Percentiles rank a stretch among this genome's conserved stretches.
These are phyloP conservation scores for Hexactinellida sp. DNA, from an alignment of 37 sponge, comb jelly and placozoan genomes.

Conservation along the genomic window DNA sequence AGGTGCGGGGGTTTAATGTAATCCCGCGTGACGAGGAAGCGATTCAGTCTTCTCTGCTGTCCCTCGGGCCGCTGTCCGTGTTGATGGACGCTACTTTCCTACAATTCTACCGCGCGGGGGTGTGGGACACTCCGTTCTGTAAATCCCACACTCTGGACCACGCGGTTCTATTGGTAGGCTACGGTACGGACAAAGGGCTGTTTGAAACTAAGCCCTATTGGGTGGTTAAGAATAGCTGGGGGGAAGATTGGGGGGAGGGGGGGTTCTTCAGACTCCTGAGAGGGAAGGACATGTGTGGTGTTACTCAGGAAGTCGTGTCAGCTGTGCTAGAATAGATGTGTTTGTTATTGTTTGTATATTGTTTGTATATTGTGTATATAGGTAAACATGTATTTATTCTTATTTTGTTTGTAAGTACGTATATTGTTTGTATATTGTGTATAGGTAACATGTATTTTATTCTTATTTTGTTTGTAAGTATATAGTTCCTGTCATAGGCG, in stretches of 20 bases:
- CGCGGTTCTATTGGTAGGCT: slow-evolving; percentile 71
- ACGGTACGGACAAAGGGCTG: slow-evolving; percentile 47
- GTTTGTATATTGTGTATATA: too few relatives aligned
- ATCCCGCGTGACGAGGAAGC: slow-evolving; percentile 45
- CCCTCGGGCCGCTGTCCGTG: slow-evolving; percentile 58
- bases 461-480: too few relatives aligned
- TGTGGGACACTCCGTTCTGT: slow-evolving; percentile 53
- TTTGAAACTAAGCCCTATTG: slow-evolving; percentile 59
- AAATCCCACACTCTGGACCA: slow-evolving; percentile 34
- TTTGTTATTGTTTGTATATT: too few relatives aligned
- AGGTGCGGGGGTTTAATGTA: slow-evolving; percentile 34
- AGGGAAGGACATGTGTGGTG: slow-evolving; percentile 63
- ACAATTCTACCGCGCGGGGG: slow-evolving; percentile 77
- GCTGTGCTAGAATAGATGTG: slow-evolving; percentile 35
- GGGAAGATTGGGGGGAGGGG: slow-evolving; percentile 55
- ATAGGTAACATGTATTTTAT: too few relatives aligned
- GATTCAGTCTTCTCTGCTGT: slow-evolving; percentile 30
- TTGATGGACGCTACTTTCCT: slow-evolving; percentile 48
- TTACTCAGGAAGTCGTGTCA: slow-evolving; percentile 50
- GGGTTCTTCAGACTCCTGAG: slow-evolving; percentile 65
- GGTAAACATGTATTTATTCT: too few relatives aligned
- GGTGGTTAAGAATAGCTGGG: slow-evolving; percentile 65
- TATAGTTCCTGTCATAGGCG: too few relatives aligned
- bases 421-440: too few relatives aligned
- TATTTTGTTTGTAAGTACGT: too few relatives aligned